Percentiles rank a stretch among this genome's conserved stretches.
These are phyloP conservation scores for Eudemis profundana DNA, from an alignment of 2,888 invertebrate genomes.

Conservation along the genomic window DNA sequence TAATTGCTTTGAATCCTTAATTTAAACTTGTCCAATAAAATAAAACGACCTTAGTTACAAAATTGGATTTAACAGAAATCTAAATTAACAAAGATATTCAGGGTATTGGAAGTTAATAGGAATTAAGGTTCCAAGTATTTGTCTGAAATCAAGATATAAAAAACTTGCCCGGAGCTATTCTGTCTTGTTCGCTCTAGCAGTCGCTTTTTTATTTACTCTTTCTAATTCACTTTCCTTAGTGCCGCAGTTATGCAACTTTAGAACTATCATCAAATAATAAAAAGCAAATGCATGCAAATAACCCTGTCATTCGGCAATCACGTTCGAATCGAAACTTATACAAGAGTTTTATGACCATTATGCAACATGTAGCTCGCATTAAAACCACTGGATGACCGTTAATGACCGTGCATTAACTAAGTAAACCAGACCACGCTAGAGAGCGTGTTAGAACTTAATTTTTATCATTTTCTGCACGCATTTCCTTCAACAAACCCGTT, in stretches of 20 bases:
- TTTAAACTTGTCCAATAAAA: conserved; percentile 34
- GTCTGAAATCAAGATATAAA: neutral
- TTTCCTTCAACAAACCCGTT: conserved; percentile 59
- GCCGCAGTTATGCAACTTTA: neutral
- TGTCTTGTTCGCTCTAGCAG: too few species aligned
- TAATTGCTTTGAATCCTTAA: conserved; percentile 41
- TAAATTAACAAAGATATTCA: conserved; percentile 3
- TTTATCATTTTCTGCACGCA: conserved; percentile 76
- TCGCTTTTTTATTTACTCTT: neutral
- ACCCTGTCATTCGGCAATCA: neutral
- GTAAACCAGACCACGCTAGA: conserved; percentile 50
- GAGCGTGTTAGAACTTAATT: conserved; percentile 67
- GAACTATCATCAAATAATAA: neutral
- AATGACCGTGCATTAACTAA: conserved; percentile 37
- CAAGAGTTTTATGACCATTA: conserved; percentile 16
- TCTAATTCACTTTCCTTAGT: neutral
- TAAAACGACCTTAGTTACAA: conserved; percentile 15
- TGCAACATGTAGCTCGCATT: conserved; percentile 22
- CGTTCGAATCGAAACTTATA: neutral
- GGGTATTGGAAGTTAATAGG: neutral
- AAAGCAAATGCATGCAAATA: neutral
- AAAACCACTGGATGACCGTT: conserved; percentile 33
- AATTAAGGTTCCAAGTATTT: too few species aligned
- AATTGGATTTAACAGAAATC: conserved; percentile 6
- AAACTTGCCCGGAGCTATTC: neutral